Base-by-base conservation (phyloP, 2,797 vertebrate genomes). In the Discoglossus pictus region DNA sequence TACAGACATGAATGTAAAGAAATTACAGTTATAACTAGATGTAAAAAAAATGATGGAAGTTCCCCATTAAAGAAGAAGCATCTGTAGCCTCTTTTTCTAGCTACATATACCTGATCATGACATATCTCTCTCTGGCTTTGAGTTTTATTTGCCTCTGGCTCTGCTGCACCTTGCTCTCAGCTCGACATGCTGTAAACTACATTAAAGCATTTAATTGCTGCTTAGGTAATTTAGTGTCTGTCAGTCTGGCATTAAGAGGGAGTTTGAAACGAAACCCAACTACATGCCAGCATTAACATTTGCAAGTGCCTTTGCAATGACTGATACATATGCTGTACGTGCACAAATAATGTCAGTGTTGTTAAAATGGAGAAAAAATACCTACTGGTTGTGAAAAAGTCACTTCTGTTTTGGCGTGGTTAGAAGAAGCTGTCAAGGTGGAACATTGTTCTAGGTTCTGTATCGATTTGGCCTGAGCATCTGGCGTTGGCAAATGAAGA, bases 401-500 rank as follows among this genome's bases (percentile, higher is more conserved):
- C 27, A 31, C 27, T 31, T 8, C 4, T 8, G 27, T 31, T 4
- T 31, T 31, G 27, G 27, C 27, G 27, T 4, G 27, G 8, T 4
- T 8, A 31, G 27, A 31, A 43, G n/a, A 18, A 18, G 11, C 17
- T 44, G 20, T 47, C 18, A 23, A 10, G 40, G 17, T 4, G 20
- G 39, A 13, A 2, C 1, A 10, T 36, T 36, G 15, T 21, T 2
- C 12, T 11, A 7, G 15, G 13, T n/a, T 17, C 18, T 7, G 15
- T 51, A 6, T 52, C 8, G 27, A 31, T 61, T 43, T 36, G 50
- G 50, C 50, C 12, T 13, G 2, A 39, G 17, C 18, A 15, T 63
- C 68, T 58, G 17, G n/a, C 53, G 58, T 42, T 35, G 44, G 68
- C 36, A 43, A 56, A 64, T 64, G 60, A 71, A 71, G 68, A 71